Evolutionary conservation across 2,113 vertebrate genomes (phyloP).

Genomic region (Python bivittatus): DNA sequence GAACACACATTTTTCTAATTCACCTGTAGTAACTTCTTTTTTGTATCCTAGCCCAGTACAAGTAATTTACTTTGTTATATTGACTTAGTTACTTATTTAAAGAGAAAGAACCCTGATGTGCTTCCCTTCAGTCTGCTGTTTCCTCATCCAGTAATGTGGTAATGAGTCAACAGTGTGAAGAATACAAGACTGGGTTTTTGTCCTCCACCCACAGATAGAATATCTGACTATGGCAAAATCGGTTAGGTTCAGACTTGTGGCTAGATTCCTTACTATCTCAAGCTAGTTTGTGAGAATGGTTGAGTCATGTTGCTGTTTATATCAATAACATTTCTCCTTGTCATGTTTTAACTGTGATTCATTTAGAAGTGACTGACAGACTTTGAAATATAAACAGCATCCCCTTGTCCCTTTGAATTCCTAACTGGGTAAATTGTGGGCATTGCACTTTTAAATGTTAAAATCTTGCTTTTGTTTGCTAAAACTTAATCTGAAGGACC

Average conservation of each 20-base stretch:
- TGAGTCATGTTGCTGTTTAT: conserved; percentile 36
- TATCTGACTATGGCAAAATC: conserved; percentile 9
- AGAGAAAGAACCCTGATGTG: not conserved
- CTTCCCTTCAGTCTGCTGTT: not conserved
- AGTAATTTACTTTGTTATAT: not conserved
- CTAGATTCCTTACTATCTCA: not conserved
- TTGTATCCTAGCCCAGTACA: not conserved
- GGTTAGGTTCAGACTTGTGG: not conserved
- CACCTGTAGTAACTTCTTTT: not conserved
- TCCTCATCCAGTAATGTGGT: not conserved
- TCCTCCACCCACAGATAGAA: not conserved
- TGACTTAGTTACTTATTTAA: not conserved
- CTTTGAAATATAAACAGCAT: conserved; percentile 1
- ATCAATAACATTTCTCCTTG: conserved; percentile 4
- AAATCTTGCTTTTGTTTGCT: not conserved
- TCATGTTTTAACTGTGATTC: conserved; percentile 30
- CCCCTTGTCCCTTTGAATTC: not conserved
- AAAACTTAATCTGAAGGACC: not conserved
- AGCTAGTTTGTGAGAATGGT: conserved; percentile 10
- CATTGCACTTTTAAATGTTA: not conserved
- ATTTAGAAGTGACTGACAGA: not conserved
- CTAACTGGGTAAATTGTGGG: not conserved
- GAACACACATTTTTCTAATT: not conserved
- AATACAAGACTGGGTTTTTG: not conserved
- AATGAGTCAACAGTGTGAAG: not conserved